Percentiles rank a stretch among this genome's conserved stretches.
Conservation (phyloP, 2,888 invertebrate species). For the Megaustenia siamemsis region DNA sequence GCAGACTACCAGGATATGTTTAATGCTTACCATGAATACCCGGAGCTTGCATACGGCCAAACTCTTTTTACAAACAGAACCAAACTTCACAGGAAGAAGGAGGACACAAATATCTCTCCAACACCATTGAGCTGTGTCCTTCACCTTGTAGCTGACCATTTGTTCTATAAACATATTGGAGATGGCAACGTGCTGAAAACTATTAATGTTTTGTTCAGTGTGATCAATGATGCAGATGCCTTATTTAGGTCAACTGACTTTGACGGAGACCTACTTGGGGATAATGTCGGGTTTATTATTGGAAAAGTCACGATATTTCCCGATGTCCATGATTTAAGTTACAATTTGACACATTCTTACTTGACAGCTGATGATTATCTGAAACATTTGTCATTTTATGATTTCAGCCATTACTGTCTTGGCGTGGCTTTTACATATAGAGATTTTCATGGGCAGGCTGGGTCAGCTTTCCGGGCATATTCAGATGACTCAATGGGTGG, state of each 20-base stretch:
- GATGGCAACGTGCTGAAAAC: conserved; percentile 59
- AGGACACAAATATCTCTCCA: neutral
- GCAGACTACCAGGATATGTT: neutral
- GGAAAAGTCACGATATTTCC: conserved; percentile 64
- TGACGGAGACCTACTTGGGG: conserved; percentile 71
- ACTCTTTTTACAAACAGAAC: neutral
- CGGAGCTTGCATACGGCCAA: neutral
- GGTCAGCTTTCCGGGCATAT: conserved; percentile 72
- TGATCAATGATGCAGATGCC: conserved; percentile 69
- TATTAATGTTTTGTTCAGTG: conserved; percentile 67
- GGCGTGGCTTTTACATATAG: conserved; percentile 69
- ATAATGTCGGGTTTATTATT: conserved; percentile 74
- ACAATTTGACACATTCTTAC: conserved; percentile 52
- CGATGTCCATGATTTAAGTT: conserved; percentile 18
- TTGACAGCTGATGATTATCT: conserved; percentile 61
- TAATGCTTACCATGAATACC: neutral
- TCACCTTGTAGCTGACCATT: conserved; percentile 74
- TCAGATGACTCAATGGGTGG: conserved; percentile 65
- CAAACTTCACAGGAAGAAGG: neutral
- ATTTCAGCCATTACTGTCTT: conserved; percentile 67
- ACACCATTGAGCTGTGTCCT: conserved; percentile 54
- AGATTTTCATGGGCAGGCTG: conserved; percentile 68
- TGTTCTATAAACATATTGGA: conserved; percentile 68
- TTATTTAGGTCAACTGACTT: conserved; percentile 76
- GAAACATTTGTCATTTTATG: conserved; percentile 64